Evolutionary conservation across 2,797 vertebrate species (phyloP), one percentile per base, ranked within the genome.

Genomic region (Sebastes alutus): DNA sequence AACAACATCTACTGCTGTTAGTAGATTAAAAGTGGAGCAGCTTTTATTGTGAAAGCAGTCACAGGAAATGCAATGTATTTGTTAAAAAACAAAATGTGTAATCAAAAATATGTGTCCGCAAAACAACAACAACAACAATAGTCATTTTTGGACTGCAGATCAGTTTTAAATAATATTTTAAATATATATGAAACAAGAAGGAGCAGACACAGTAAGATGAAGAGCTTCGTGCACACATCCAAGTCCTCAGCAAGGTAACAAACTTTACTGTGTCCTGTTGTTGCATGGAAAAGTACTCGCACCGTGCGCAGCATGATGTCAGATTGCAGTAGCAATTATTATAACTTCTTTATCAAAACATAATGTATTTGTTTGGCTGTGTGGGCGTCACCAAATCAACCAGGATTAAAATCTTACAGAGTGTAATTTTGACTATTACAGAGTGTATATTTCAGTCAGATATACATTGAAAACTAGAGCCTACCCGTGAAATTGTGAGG

Each of bases 401-500:
- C 33, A n/a, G 2, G 2, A 59, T 2, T 22, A 6, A 25, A n/a
- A 30, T 38, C 6, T 55, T 6, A 46, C 38, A 20, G 16, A 46
- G 14, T 32, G 14, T 14, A 56, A 23, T 8, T 55, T 29, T 9
- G 18, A 38, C 25, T 20, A 4, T 66, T 14, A 58, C 11, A 14
- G 2, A 73, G 18, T 6, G 55, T 2, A 29, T 16, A 33, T 58
- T 71, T 27, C 13, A 32, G 20, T 71, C 22, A n/a, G 20, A 64
- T 18, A 3, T 2, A 58, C 16, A 68, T 20, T 60, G 0, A 30
- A 55, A 54, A 68, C 23, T 2, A 12, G 9, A 7, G 12, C 77
- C 13, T 95, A 99, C 98, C 94, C 97, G 95, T 30, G 97, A 95
- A 25, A 99, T 92, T 2, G 98, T 98, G 89, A 99, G 93, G 12